Conservation (phyloP, 1,140 invertebrate species). For the Papilio polyxenes region DNA sequence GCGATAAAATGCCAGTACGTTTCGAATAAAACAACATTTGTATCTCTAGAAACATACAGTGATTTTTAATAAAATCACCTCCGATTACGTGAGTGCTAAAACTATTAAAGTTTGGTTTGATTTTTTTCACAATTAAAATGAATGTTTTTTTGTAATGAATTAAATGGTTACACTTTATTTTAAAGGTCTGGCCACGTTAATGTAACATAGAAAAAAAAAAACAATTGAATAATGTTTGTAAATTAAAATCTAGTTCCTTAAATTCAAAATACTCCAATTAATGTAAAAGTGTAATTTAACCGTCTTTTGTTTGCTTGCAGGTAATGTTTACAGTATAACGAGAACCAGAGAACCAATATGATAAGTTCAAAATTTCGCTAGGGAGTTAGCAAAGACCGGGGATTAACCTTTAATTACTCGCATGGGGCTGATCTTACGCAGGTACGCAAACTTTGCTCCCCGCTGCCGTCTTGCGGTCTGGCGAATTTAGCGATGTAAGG, state of each 20-base stretch:
- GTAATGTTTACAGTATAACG: neutral
- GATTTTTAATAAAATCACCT: neutral
- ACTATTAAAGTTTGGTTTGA: neutral
- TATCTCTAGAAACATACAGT: neutral
- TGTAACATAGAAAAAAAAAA: no score
- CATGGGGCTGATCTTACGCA: slow-evolving; percentile 46
- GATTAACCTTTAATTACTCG: slow-evolving; percentile 56
- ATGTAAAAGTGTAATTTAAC: neutral
- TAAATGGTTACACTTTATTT: no score
- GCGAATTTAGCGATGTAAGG: slow-evolving; percentile 37
- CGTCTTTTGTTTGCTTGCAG: neutral
- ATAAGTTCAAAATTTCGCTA: slow-evolving; percentile 37
- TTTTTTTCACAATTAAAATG: neutral
- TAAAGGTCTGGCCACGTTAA: no score
- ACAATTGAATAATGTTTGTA: no score
- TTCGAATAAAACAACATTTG: neutral
- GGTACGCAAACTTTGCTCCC: slow-evolving; percentile 46
- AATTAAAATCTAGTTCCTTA: no score
- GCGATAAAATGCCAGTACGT: neutral
- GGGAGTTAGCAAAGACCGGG: slow-evolving; percentile 43
- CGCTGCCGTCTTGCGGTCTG: slow-evolving; percentile 43
- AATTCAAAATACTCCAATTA: neutral
- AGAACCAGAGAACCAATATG: slow-evolving; percentile 29
- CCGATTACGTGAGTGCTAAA: neutral
- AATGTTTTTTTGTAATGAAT: neutral